Conservation (phyloP, 1,140 invertebrate species). For the Phenacoccus solenopsis region DNA sequence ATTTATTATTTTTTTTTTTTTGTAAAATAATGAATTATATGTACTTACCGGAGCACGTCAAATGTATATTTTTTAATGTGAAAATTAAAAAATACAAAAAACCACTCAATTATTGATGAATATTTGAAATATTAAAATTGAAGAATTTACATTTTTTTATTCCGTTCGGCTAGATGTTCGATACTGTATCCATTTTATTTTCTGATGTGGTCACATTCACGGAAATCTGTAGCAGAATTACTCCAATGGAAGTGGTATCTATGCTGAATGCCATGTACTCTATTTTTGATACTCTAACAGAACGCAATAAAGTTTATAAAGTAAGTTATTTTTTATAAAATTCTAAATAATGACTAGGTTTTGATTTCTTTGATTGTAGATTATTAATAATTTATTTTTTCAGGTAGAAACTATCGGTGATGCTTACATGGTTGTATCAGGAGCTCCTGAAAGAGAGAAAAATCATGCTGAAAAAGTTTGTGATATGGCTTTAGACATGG, state of each 20-base stretch:
- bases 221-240: constrained; percentile 86
- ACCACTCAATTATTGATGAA: no score
- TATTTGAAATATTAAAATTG: no score
- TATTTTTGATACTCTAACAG: constrained; percentile 80
- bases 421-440: constrained; percentile 94
- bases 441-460: constrained; percentile 75
- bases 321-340: constrained; percentile 37
- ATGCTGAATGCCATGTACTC: constrained; percentile 94
- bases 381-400: neutral
- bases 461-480: constrained; percentile 90
- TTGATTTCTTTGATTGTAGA: no score
- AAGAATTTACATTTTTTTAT: constrained; percentile 22
- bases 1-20: no score
- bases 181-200: constrained; percentile 88
- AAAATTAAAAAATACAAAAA: no score
- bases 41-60: neutral
- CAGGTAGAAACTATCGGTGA: constrained; percentile 95
- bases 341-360: neutral
- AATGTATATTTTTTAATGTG: neutral
- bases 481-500: constrained; percentile 93
- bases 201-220: constrained; percentile 96
- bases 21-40: no score
- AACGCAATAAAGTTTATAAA: constrained; percentile 87
- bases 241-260: constrained; percentile 92
- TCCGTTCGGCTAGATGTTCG: constrained; percentile 90